Evolutionary conservation across 2,888 invertebrate genomes (phyloP).

Genomic region (Dolichopus griseipennis): DNA sequence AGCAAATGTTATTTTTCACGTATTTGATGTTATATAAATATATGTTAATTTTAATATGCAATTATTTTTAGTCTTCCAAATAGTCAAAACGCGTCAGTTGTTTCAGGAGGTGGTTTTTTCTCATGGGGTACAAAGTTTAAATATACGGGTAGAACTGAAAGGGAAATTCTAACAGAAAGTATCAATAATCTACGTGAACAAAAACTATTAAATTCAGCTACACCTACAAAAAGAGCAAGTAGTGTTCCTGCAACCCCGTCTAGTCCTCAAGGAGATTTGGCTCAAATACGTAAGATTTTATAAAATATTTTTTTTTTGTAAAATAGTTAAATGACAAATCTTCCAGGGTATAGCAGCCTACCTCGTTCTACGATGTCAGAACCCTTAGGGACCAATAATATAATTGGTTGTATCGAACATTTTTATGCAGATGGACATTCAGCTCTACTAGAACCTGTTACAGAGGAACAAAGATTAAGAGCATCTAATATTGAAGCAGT

Average conservation of each 20-base stretch:
- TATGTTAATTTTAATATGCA: neutral
- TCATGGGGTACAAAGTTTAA: conserved; percentile 92
- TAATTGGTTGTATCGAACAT: conserved; percentile 25
- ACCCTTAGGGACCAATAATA: conserved; percentile 47
- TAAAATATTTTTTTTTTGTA: conserved; percentile 27
- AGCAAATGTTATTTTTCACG: conserved; percentile 98
- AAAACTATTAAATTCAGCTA: conserved; percentile 51
- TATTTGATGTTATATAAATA: conserved; percentile 46
- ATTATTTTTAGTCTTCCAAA: conserved; percentile 60
- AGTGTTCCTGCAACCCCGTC: conserved; percentile 83
- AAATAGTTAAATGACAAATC: conserved; percentile 22
- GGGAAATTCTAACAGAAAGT: conserved; percentile 78
- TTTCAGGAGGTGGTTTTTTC: conserved; percentile 84
- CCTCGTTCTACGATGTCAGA: conserved; percentile 78
- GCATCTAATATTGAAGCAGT: conserved; percentile 32
- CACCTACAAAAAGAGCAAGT: conserved; percentile 58
- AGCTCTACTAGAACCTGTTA: conserved; percentile 54
- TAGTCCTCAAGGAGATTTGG: conserved; percentile 55
- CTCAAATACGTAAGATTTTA: conserved; percentile 46
- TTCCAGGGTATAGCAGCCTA: conserved; percentile 70
- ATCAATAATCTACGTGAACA: conserved; percentile 57
- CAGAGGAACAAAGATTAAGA: conserved; percentile 51
- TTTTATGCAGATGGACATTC: conserved; percentile 47
- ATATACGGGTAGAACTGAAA: conserved; percentile 85
- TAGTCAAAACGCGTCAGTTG: conserved; percentile 78